Conservation (phyloP, 2,113 vertebrate genomes). For the Phocoena sinus region DNA sequence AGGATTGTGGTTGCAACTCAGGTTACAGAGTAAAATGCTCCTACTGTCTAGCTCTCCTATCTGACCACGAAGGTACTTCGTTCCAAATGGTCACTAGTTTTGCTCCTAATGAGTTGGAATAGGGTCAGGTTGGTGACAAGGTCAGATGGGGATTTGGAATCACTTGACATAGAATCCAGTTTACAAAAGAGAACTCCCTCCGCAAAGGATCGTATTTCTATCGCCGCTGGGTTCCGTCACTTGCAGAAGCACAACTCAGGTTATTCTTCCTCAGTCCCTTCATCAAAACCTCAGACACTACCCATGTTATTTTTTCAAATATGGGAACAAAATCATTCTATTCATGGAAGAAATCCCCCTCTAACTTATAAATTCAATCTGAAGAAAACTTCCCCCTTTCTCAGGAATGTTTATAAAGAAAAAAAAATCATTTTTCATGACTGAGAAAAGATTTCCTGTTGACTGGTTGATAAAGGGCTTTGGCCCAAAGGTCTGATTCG, state of each 20-base stretch:
- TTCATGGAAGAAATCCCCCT: background rate
- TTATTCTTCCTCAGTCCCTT: background rate
- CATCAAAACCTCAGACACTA: background rate
- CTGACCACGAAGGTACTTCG: background rate
- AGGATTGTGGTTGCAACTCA: background rate
- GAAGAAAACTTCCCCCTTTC: background rate
- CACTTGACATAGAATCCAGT: background rate
- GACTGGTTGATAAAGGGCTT: constrained; percentile 15
- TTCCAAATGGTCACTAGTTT: background rate
- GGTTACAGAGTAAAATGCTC: background rate
- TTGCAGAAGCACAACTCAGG: background rate
- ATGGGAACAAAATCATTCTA: background rate
- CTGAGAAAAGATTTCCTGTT: constrained; percentile 24
- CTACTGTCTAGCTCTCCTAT: background rate
- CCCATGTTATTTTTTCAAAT: background rate
- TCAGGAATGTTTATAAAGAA: background rate
- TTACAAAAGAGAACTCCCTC: background rate
- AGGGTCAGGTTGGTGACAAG: background rate
- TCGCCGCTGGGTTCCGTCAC: background rate
- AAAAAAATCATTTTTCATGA: constrained; percentile 30
- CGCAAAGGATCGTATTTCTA: background rate
- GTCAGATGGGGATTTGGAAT: background rate
- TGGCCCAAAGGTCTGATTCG: background rate
- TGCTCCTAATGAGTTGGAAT: background rate
- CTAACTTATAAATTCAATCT: constrained; percentile 41